Base-by-base conservation (phyloP, 2,113 vertebrate genomes). In the Leiothrix lutea region DNA sequence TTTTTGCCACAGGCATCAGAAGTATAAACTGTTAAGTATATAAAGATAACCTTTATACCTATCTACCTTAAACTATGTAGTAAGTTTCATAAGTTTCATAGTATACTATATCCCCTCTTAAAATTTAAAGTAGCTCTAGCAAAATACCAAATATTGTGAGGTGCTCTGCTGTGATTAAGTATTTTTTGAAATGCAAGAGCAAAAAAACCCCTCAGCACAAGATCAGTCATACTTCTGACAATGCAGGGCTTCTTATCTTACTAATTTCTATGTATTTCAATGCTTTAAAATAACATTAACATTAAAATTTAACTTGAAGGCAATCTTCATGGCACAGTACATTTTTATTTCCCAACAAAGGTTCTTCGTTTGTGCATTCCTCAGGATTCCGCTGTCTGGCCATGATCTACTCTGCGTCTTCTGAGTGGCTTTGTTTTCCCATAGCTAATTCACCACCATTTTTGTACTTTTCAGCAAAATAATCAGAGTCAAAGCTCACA, bases 401-500 rank as follows among this genome's bases (percentile, higher is more conserved):
- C 33, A 35, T 6, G 16, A 81, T 21, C 72, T 87, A 70, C 36
- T 86, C 77, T 65, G 67, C n/a, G 29, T 16, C 16, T 95, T 86
- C 47, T 25, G 45, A 73, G 19, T 15, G 14, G 28, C 61, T 90
- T 72, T 13, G 45, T 80, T 94, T 90, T 73, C 38, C 50, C 12
- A 58, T 57, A 19, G 67, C 67, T 94, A 88, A 82, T 78, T 90
- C 98, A 65, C 97, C 97, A 50, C 97, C 95, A 42, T 92, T 95
- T 96, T 98, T 98, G 95, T 98, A 99, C 29, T 98, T 94, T 14
- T 99, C 98, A 87, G 99, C 99, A 97, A 97, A 99, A 97, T 97
- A 99, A 96, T 99, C 99, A 3, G 99, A 99, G 24, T 99, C 99
- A 31, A 98, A 97, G 42, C 89, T 98, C 45, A 92, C 50, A 8